Percentiles rank a stretch among this genome's conserved stretches.
These are phyloP conservation scores for Mactra quadrangularis DNA, from an alignment of 1,140 invertebrate genomes.

Conservation along the genomic window DNA sequence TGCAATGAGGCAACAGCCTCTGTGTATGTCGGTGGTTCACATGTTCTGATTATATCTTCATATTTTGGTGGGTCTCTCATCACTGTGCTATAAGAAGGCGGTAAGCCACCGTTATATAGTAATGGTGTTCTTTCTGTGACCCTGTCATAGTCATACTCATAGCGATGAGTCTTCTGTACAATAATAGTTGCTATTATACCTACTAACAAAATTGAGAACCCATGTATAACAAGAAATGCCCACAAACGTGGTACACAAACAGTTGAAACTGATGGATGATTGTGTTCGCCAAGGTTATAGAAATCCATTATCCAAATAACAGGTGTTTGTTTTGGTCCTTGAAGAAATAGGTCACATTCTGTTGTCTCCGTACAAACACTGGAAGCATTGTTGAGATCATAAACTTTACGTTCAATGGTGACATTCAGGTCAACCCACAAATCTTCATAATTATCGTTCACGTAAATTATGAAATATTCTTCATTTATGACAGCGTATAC, in stretches of 20 bases:
- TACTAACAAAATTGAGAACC: constrained; percentile 12
- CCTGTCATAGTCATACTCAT: not conserved
- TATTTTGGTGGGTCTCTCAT: constrained; percentile 35
- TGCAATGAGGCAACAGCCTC: constrained; percentile 9
- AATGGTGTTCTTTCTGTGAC: constrained; percentile 19
- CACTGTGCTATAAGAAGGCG: constrained; percentile 24
- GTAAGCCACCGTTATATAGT: constrained; percentile 11
- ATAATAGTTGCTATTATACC: constrained; percentile 25
- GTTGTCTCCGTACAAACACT: constrained; percentile 1
- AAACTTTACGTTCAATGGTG: not conserved
- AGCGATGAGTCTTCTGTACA: constrained; percentile 14
- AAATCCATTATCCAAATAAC: constrained; percentile 29
- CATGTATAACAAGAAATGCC: constrained; percentile 40
- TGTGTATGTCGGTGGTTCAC: constrained; percentile 32
- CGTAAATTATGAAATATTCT: constrained; percentile 46
- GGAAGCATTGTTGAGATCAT: constrained; percentile 10
- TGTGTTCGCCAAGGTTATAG: constrained; percentile 22
- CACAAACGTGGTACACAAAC: constrained; percentile 42
- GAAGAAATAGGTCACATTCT: constrained; percentile 26
- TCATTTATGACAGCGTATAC: constrained; percentile 1
- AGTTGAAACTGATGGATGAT: constrained; percentile 13
- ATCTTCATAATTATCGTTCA: not conserved
- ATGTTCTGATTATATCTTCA: constrained; percentile 23
- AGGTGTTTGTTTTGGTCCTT: constrained; percentile 2
- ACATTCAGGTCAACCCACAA: constrained; percentile 31